These are phyloP conservation scores for Rhagoletis zephyria DNA, from an alignment of 1,140 invertebrate genomes.

Conservation along the genomic window DNA sequence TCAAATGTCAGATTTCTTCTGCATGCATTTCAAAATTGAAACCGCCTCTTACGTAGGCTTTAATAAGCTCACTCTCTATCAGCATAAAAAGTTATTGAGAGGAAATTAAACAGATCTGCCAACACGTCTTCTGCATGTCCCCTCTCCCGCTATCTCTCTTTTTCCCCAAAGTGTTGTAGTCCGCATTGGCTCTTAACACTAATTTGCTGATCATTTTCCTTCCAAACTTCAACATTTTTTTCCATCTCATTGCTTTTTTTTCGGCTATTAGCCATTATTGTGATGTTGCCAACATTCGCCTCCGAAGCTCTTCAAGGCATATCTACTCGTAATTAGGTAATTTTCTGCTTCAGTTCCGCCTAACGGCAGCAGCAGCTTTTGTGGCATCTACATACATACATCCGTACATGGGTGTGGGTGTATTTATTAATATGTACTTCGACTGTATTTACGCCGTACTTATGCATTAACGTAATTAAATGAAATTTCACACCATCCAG, in stretches of 20 bases:
- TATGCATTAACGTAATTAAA: conserved; percentile 42
- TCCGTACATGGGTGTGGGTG: neutral
- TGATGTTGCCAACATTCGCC: neutral
- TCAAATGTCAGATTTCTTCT: too few relatives aligned
- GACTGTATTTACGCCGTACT: neutral
- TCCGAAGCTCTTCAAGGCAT: neutral
- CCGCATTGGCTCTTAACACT: too few relatives aligned
- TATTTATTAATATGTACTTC: neutral
- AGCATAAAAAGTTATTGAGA: too few relatives aligned
- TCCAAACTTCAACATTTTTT: neutral
- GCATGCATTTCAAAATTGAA: too few relatives aligned
- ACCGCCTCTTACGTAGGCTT: too few relatives aligned
- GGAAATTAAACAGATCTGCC: too few relatives aligned
- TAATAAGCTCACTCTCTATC: too few relatives aligned
- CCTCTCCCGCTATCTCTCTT: too few relatives aligned
- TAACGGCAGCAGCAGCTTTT: neutral
- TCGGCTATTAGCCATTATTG: neutral
- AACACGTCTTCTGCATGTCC: too few relatives aligned
- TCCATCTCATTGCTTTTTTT: neutral
- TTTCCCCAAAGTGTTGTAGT: too few relatives aligned
- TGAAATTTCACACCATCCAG: conserved; percentile 27
- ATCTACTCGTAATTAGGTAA: neutral
- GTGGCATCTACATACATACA: neutral
- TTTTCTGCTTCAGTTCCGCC: neutral
- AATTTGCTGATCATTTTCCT: neutral